Evolutionary conservation across 2,113 vertebrate genomes (phyloP).

Genomic region (Vicugna pacos): DNA sequence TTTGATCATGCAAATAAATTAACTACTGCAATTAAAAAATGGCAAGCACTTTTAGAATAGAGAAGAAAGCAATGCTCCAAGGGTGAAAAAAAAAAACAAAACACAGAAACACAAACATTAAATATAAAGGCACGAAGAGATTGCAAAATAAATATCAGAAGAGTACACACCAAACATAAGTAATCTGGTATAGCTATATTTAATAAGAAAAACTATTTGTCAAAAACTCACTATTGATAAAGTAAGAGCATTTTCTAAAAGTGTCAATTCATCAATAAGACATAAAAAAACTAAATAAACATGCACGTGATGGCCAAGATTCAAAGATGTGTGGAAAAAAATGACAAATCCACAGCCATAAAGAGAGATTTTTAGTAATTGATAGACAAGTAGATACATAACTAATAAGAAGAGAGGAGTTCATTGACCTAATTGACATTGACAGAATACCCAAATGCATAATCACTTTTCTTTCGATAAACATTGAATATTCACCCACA

Average conservation of each 20-base stretch:
- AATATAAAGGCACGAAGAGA: background rate
- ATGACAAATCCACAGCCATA: background rate
- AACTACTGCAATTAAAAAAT: background rate
- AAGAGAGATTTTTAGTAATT: background rate
- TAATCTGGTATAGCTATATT: background rate
- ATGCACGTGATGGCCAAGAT: background rate
- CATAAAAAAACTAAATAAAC: background rate
- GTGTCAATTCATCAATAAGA: background rate
- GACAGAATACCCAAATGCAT: background rate
- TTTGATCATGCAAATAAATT: background rate
- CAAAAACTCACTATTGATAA: background rate
- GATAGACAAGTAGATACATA: background rate
- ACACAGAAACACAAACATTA: background rate
- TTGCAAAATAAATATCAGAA: background rate
- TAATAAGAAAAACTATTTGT: background rate
- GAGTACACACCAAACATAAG: background rate
- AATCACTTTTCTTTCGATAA: background rate
- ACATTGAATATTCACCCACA: background rate
- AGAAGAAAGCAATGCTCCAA: background rate
- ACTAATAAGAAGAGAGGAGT: background rate
- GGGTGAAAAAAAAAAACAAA: fast-evolving
- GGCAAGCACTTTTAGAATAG: background rate
- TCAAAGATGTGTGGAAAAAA: background rate
- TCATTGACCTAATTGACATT: background rate
- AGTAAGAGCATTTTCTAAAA: background rate